These are phyloP conservation scores for Sebastes cheni DNA, from an alignment of 2,797 vertebrate species.

Conservation along the genomic window DNA sequence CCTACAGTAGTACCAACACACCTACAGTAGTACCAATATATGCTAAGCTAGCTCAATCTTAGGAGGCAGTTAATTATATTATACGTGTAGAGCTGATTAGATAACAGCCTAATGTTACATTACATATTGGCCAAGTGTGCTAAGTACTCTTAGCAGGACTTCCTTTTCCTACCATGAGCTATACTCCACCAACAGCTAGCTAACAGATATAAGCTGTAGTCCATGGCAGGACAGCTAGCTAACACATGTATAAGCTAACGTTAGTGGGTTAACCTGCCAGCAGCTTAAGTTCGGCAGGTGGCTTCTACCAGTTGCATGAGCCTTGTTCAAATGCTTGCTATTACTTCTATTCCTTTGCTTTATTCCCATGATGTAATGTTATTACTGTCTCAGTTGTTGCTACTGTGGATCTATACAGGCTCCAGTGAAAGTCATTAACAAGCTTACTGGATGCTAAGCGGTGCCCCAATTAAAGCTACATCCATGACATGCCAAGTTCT, in stretches of 20 bases:
- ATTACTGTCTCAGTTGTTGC: background rate
- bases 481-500: background rate
- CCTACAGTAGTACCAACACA: too few relatives aligned
- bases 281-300: background rate
- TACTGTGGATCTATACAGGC: background rate
- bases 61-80: background rate
- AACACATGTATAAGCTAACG: too few relatives aligned
- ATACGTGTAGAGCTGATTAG: too few relatives aligned
- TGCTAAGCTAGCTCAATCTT: background rate
- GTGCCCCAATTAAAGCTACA: background rate
- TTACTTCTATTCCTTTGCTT: too few relatives aligned
- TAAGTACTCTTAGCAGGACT: background rate
- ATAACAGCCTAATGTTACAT: background rate
- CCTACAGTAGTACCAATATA: too few relatives aligned
- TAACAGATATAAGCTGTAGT: too few relatives aligned
- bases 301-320: background rate
- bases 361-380: background rate
- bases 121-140: background rate
- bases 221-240: too few relatives aligned
- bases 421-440: background rate
- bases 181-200: too few relatives aligned
- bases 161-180: background rate
- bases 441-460: background rate
- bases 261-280: too few relatives aligned
- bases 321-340: background rate